A percentile compares a stretch with the other conserved stretches of the same genome.
phyloP scores from a whole-genome alignment of 1,140 invertebrate species.

The Trichonephila inaurata region DNA sequence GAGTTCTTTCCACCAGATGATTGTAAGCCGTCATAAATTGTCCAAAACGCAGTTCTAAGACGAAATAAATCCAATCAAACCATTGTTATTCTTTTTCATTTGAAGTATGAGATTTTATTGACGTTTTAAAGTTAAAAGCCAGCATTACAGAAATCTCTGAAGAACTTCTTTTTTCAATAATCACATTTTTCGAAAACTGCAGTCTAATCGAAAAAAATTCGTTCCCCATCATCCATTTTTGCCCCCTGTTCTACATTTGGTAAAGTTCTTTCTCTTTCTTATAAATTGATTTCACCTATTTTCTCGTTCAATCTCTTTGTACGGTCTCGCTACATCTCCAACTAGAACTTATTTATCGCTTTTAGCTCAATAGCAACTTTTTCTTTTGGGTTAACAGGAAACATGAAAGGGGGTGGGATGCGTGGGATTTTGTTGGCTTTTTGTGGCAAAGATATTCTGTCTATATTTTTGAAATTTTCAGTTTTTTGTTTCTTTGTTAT shows the following conservation, averaged over 20 bases:
- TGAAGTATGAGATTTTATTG: no score
- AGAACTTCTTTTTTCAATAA: no score
- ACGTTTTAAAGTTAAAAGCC: no score
- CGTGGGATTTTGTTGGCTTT: neutral
- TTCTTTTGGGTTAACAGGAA: neutral
- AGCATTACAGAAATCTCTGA: no score
- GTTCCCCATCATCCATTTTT: neutral
- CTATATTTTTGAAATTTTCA: neutral
- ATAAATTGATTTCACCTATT: slow-evolving; percentile 18
- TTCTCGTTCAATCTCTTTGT: neutral
- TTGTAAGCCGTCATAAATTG: no score
- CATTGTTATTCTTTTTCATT: no score
- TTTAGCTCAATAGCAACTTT: neutral
- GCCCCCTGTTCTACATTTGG: neutral
- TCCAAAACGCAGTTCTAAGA: no score
- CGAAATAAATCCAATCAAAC: no score
- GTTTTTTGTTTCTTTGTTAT: neutral
- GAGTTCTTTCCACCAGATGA: no score
- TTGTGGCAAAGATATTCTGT: slow-evolving; percentile 2
- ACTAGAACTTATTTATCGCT: neutral
- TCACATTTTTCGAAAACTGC: no score
- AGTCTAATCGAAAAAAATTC: neutral
- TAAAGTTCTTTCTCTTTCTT: neutral
- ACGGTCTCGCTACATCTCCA: neutral
- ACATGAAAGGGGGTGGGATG: neutral